These are phyloP conservation scores for Trichogramma pretiosum DNA, from an alignment of 1,140 invertebrate species.

Conservation along the genomic window DNA sequence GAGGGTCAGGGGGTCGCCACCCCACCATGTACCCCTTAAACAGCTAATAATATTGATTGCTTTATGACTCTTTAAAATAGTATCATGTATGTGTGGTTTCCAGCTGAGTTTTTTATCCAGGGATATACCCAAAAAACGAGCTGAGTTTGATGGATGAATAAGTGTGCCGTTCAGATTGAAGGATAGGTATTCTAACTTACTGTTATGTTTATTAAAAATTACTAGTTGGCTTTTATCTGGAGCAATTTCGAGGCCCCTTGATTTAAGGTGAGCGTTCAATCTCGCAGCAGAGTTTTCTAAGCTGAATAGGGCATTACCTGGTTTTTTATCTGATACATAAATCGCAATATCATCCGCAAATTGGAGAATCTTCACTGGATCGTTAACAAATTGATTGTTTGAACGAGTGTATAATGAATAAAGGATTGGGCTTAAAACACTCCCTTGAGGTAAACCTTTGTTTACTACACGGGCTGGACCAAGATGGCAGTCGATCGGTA, in stretches of 20 bases:
- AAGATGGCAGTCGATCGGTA: too few relatives aligned
- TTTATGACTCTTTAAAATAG: slow-evolving; percentile 6
- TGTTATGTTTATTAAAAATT: slow-evolving; percentile 19
- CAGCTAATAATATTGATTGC: slow-evolving; percentile 17
- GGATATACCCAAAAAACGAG: slow-evolving; percentile 18
- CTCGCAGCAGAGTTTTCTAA: background rate
- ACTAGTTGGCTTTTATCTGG: slow-evolving; percentile 21
- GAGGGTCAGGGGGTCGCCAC: slow-evolving; percentile 13
- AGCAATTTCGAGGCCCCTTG: slow-evolving; percentile 16
- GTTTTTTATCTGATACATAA: background rate
- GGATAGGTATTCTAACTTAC: background rate
- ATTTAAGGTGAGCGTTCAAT: background rate
- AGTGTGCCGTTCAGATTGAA: slow-evolving; percentile 4
- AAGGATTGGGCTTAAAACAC: background rate
- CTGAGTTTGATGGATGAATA: slow-evolving; percentile 4
- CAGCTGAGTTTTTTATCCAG: slow-evolving; percentile 19
- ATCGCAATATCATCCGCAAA: slow-evolving; percentile 5
- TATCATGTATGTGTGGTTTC: slow-evolving; percentile 14
- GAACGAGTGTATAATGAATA: background rate
- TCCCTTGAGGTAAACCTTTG: background rate
- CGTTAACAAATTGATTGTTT: background rate
- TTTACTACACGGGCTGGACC: background rate
- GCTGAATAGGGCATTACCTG: too few relatives aligned
- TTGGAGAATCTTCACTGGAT: slow-evolving; percentile 2
- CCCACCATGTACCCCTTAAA: slow-evolving; percentile 22